phyloP scores from a whole-genome alignment of 2,888 invertebrate species.

The Sesia bembeciformis region DNA sequence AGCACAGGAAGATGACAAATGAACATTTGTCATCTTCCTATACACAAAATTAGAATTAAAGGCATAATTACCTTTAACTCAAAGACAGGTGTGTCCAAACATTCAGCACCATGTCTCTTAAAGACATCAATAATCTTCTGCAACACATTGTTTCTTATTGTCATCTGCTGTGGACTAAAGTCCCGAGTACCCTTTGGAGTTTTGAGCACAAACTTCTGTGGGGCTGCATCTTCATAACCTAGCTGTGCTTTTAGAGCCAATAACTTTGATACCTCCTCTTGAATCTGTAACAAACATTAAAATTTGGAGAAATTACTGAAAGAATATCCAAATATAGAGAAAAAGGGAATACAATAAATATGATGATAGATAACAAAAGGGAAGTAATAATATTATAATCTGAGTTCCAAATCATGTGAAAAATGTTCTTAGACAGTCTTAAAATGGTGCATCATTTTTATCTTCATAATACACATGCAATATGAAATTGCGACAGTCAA shows the following conservation, averaged over 20 bases:
- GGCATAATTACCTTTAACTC: conserved; percentile 86
- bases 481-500: too few species aligned
- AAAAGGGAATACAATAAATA: too few species aligned
- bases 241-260: conserved; percentile 86
- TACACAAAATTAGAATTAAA: background rate
- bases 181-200: conserved; percentile 96
- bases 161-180: conserved; percentile 96
- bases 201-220: conserved; percentile 90
- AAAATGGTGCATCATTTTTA: too few species aligned
- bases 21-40: too few species aligned
- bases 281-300: conserved; percentile 74
- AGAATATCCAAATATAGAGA: too few species aligned
- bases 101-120: conserved; percentile 97
- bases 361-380: too few species aligned
- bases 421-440: too few species aligned
- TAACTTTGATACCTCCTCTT: conserved; percentile 88
- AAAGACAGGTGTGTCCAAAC: conserved; percentile 98
- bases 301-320: too few species aligned
- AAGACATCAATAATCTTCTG: conserved; percentile 91
- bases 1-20: too few species aligned
- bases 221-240: conserved; percentile 68
- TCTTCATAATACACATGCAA: too few species aligned
- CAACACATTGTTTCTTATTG: conserved; percentile 88
- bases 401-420: too few species aligned
- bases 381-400: too few species aligned